Percentiles rank a stretch among this genome's conserved stretches.
These are phyloP conservation scores for Lophius americanus DNA, from an alignment of 2,797 vertebrate genomes.

Conservation along the genomic window DNA sequence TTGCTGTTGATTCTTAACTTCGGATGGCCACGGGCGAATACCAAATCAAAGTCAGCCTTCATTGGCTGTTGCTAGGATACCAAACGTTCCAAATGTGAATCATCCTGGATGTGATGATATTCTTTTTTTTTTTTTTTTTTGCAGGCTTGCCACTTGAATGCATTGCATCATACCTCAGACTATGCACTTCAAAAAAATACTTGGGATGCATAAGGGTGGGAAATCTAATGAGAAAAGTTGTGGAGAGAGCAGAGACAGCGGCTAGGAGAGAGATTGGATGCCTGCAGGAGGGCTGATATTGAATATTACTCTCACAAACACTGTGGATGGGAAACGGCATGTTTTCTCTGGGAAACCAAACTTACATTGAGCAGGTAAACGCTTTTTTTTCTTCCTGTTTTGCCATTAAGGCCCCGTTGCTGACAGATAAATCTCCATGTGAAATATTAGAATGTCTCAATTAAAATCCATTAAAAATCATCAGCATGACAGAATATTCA, in stretches of 20 bases:
- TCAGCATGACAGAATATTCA: too few relatives aligned
- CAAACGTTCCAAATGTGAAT: slow-evolving; percentile 64
- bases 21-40: slow-evolving; percentile 27
- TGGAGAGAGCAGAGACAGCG: slow-evolving; percentile 44
- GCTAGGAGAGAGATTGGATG: slow-evolving; percentile 64
- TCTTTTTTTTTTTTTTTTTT: slow-evolving; percentile 26
- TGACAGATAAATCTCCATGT: slow-evolving; percentile 38
- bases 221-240: slow-evolving; percentile 70
- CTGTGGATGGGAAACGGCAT: slow-evolving; percentile 57
- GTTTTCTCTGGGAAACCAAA: slow-evolving; percentile 67
- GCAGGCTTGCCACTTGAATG: slow-evolving; percentile 65
- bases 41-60: slow-evolving; percentile 52
- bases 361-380: slow-evolving; percentile 54
- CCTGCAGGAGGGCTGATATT: slow-evolving; percentile 69
- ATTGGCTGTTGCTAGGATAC: slow-evolving; percentile 76
- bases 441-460: slow-evolving; percentile 36
- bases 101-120: slow-evolving; percentile 64
- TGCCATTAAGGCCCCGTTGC: slow-evolving; percentile 38
- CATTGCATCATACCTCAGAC: slow-evolving; percentile 61
- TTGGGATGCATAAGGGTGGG: slow-evolving; percentile 61
- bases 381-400: slow-evolving; percentile 60
- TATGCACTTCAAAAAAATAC: slow-evolving; percentile 76
- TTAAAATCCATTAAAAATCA: slow-evolving; percentile 1
- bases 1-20: slow-evolving; percentile 41
- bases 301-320: slow-evolving; percentile 50